Percentiles rank a stretch among this genome's conserved stretches.
phyloP scores from a whole-genome alignment of 2,888 invertebrate species.

The Euproctis similis region DNA sequence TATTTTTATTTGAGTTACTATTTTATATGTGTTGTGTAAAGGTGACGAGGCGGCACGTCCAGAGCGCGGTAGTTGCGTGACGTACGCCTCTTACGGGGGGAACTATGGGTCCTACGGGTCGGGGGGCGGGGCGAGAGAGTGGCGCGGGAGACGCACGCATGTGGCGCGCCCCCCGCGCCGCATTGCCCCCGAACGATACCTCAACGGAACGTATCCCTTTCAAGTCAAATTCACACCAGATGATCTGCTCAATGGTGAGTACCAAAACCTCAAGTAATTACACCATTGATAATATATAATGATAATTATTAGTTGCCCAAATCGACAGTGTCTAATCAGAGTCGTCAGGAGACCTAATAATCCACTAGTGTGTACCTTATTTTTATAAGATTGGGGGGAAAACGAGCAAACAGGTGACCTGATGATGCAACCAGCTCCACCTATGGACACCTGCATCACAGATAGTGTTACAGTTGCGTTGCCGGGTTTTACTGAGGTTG shows the following conservation, averaged over 20 bases:
- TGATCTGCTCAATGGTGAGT: constrained; percentile 73
- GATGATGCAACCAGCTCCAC: no score
- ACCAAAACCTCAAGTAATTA: neutral
- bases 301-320: no score
- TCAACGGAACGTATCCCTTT: constrained; percentile 79
- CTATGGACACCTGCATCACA: no score
- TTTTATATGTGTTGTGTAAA: neutral
- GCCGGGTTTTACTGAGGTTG: no score
- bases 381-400: no score
- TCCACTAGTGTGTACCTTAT: no score
- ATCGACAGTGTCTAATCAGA: no score
- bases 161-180: constrained; percentile 38
- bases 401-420: no score
- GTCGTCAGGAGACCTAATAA: no score
- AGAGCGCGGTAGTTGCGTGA: neutral
- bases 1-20: no score
- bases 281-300: neutral
- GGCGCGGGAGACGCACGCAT: constrained; percentile 28
- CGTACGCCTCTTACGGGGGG: neutral
- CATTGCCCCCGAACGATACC: constrained; percentile 79
- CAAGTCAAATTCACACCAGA: constrained; percentile 79
- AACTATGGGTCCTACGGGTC: constrained; percentile 3
- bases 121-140: constrained; percentile 25
- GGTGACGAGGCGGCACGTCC: neutral
- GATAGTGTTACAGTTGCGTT: no score